These are phyloP conservation scores for Ammospiza nelsoni DNA, from an alignment of 2,113 vertebrate genomes.

Conservation along the genomic window DNA sequence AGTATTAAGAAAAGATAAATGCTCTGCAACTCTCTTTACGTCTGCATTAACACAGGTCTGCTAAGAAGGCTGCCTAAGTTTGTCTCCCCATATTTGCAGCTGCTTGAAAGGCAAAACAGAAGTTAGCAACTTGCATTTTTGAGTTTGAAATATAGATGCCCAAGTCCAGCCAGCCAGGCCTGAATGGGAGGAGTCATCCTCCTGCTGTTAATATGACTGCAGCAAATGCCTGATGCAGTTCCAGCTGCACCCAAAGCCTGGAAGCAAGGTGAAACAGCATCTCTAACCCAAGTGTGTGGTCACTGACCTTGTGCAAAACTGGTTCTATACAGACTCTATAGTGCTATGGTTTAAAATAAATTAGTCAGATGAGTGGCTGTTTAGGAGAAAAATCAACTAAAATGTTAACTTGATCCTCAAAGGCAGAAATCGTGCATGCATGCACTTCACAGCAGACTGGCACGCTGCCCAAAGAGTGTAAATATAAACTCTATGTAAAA, in stretches of 20 bases:
- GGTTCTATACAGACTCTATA: background rate
- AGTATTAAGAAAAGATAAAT: background rate
- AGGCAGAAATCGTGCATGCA: background rate
- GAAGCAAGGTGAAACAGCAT: background rate
- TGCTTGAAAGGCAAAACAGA: background rate
- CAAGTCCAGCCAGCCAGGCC: background rate
- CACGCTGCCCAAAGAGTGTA: background rate
- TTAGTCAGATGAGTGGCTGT: background rate
- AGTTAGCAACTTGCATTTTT: background rate
- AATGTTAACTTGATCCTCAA: background rate
- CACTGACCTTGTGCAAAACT: background rate
- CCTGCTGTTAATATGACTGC: background rate
- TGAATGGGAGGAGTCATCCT: background rate
- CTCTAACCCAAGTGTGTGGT: background rate
- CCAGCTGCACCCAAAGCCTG: background rate
- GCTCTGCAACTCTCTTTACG: background rate
- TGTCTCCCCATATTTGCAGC: background rate
- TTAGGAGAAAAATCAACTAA: background rate
- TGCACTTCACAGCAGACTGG: background rate
- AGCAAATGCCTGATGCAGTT: rapidly evolving
- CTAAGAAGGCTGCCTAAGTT: background rate
- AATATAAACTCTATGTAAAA: background rate
- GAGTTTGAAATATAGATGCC: background rate
- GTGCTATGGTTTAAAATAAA: background rate
- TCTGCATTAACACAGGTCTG: background rate